Conservation (phyloP, 2,888 invertebrate species). For the Acronicta psi region DNA sequence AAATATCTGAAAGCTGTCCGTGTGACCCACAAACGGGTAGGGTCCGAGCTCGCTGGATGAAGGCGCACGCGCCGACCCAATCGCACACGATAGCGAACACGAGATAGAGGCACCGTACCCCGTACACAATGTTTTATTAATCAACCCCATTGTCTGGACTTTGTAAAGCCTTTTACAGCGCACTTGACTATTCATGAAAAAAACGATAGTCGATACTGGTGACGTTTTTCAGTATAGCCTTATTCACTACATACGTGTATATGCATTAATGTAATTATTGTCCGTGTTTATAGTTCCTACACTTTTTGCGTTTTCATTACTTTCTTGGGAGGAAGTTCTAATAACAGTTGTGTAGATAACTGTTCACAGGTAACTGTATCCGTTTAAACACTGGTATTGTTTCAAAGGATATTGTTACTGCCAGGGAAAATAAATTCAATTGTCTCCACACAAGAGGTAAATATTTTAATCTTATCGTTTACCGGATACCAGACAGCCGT, state of each 20-base stretch:
- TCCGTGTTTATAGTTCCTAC: constrained; percentile 22
- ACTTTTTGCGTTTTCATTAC: constrained; percentile 30
- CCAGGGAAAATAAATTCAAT: constrained; percentile 11
- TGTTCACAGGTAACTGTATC: constrained; percentile 36
- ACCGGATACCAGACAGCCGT: constrained; percentile 6
- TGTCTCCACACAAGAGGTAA: constrained; percentile 3
- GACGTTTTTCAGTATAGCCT: constrained; percentile 35
- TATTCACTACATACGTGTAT: constrained; percentile 35
- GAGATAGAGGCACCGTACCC: constrained; percentile 63
- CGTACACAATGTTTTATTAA: constrained; percentile 79
- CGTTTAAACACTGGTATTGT: constrained; percentile 27
- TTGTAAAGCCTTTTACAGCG: constrained; percentile 64
- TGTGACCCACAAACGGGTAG: constrained; percentile 75
- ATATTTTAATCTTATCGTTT: constrained; percentile 13
- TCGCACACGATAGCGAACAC: constrained; percentile 58
- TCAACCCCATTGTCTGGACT: constrained; percentile 73
- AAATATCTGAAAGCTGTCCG: constrained; percentile 79
- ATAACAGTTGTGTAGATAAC: constrained; percentile 33
- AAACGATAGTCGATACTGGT: constrained; percentile 51
- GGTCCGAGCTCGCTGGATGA: constrained; percentile 51
- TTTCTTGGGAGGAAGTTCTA: constrained; percentile 31
- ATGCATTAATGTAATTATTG: constrained; percentile 49
- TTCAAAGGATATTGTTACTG: constrained; percentile 23
- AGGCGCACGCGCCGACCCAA: constrained; percentile 60
- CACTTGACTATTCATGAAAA: constrained; percentile 67